Evolutionary conservation across 2,797 vertebrate species (phyloP), one percentile per base, ranked within the genome.

Genomic region (Aulostomus chinensis): DNA sequence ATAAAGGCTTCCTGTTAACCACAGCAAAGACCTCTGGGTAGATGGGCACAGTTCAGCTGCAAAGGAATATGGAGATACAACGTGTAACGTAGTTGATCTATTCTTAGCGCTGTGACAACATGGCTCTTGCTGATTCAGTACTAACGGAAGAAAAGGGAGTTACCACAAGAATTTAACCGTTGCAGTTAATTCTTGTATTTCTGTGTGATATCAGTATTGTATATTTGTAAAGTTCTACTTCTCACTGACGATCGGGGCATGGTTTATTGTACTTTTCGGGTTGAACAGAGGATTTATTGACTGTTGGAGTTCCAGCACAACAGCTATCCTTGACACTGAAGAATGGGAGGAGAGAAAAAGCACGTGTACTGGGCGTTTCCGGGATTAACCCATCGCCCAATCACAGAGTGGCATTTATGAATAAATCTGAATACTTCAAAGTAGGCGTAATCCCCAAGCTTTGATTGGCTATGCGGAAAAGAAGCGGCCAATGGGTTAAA

Each of bases 281-380:
- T 64, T 11, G 30, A 37, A 43, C 28, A 51, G 5, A 18, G 2
- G 12, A 37, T 37, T 12, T 18, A 45, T 16, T 51, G 38, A 38
- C 30, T 49, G 5, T 9, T 20, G 1, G 10, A n/a, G 36, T 15
- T 30, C n/a, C 25, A 16, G 36, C 35, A 56, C 37, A 51, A 31
- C 46, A 60, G 30, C 34, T 37, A 34, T 2, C 29, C 42, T 42
- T 50, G 21, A 38, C 60, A 39, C 16, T 35, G 4, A 65, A 58
- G 34, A 76, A 64, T 68, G 63, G 75, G 78, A 77, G 77, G 84
- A 21, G 70, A 74, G 48, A 81, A 86, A 85, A 85, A 86, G 89
- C 91, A 91, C 91, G 91, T 91, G 90, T 89, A 92, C 80, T 86
- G 80, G 90, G 90, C 80, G 89, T 78, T 35, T 55, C 69, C 49